Evolutionary conservation across 2,888 invertebrate species (phyloP), one percentile per base, ranked within the genome.

Genomic region (Tricholauxania praeusta): DNA sequence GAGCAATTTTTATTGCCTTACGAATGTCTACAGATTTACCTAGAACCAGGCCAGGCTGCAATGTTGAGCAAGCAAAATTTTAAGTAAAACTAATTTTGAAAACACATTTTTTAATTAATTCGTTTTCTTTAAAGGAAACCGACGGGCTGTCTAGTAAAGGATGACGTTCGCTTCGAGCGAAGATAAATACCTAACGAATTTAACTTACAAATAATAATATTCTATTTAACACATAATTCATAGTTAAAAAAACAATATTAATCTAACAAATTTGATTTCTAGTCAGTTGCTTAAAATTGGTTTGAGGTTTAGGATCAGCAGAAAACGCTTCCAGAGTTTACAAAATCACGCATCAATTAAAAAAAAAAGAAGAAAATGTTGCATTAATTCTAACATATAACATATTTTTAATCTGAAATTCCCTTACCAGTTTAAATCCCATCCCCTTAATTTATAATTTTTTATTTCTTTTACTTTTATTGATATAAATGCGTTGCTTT

Each of bases 101-200:
- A 72, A 66, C 55, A 64, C 63, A 63, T 53, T 75, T 75, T 69
- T 69, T 75, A 75, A 75, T 72, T 65, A 73, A 70, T 75, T 81
- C 81, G 82, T 81, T 83, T 82, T 82, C 82, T 83, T 83, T 84
- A 82, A 83, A 82, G 83, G 83, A 79, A 80, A 82, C 77, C 80
- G 81, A 76, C 63, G 51, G 66, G 59, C 64, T 47, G 55, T 67
- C 63, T 65, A 53, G 39, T 59, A 68, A 57, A 63, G 73, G 71
- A 62, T 68, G 71, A 65, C 69, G 53, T 72, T 67, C 72, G 57
- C 66, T 48, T 53, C 28, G 22, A 57, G 67, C 55, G 60, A 62
- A 69, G 62, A 32, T 55, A 53, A 22, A 63, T 49, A 51, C 49
- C 22, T 51, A 62, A 60, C 32, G 22, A 32, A 62, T 39, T 15